phyloP scores from a whole-genome alignment of 2,113 vertebrate genomes.

The Lophotis ruficrista region DNA sequence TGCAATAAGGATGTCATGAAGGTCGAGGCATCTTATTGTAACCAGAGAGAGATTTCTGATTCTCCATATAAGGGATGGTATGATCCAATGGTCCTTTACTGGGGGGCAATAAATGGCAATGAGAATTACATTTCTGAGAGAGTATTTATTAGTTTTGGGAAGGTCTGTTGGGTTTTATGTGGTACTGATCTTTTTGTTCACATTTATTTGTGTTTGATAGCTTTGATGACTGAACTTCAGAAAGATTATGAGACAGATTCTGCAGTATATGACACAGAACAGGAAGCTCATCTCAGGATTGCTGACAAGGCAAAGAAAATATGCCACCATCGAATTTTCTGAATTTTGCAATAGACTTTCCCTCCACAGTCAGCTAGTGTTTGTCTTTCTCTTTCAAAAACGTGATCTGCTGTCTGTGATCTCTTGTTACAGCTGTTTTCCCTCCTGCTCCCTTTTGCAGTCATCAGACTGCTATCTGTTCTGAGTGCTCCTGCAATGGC shows the following conservation, averaged over 20 bases:
- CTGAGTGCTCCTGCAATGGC: not conserved
- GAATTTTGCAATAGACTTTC: not conserved
- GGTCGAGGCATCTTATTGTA: not conserved
- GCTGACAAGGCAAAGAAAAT: not conserved
- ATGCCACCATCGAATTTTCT: not conserved
- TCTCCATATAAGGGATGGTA: not conserved
- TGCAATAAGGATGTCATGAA: fast-evolving
- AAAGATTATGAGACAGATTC: not conserved
- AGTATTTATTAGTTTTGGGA: not conserved
- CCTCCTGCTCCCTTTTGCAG: not conserved
- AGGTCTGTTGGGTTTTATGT: not conserved
- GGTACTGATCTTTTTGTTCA: not conserved
- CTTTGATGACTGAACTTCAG: not conserved
- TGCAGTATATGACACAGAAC: not conserved
- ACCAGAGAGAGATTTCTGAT: not conserved
- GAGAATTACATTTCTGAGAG: not conserved
- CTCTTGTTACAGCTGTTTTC: not conserved
- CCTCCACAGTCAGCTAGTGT: not conserved
- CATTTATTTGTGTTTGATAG: not conserved
- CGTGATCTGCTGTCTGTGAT: not conserved
- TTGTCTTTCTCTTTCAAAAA: not conserved
- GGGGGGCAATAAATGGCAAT: not conserved
- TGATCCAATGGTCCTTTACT: not conserved
- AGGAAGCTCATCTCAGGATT: not conserved
- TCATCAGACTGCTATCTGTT: not conserved